Percentiles rank a stretch among this genome's conserved stretches.
Evolutionary conservation across 2,113 vertebrate species (phyloP).

Genomic region (Calidris pygmaea): DNA sequence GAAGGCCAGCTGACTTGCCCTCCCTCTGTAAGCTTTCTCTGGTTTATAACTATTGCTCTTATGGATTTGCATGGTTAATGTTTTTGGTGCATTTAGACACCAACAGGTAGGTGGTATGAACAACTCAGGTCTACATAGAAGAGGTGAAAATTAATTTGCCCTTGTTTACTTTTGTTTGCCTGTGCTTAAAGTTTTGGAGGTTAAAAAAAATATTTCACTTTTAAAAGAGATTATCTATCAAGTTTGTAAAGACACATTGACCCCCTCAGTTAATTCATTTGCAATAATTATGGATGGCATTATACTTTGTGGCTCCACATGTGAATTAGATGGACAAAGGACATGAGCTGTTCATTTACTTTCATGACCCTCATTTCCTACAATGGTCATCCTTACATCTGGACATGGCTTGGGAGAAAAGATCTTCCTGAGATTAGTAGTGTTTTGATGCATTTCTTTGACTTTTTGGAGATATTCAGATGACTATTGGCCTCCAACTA

Average conservation of each 20-base stretch:
- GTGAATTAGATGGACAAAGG: neutral
- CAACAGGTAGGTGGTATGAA: neutral
- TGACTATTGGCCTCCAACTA: neutral
- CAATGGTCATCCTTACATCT: neutral
- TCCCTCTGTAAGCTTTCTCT: neutral
- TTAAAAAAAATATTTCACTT: neutral
- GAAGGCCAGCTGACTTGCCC: neutral
- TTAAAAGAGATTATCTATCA: neutral
- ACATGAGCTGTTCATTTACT: neutral
- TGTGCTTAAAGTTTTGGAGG: neutral
- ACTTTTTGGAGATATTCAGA: neutral
- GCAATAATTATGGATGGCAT: neutral
- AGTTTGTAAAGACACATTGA: neutral
- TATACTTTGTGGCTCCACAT: neutral
- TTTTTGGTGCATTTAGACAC: neutral
- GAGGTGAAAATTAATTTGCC: neutral
- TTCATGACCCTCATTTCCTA: neutral
- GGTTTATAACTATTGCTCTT: neutral
- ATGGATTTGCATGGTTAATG: neutral
- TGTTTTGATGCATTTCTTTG: neutral
- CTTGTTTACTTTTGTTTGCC: neutral
- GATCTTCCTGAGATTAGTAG: neutral
- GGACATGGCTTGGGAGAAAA: neutral
- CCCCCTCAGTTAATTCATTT: neutral
- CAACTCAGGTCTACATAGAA: neutral